Base-by-base conservation (phyloP, 2,113 vertebrate genomes). In the Megaptera novaeangliae region DNA sequence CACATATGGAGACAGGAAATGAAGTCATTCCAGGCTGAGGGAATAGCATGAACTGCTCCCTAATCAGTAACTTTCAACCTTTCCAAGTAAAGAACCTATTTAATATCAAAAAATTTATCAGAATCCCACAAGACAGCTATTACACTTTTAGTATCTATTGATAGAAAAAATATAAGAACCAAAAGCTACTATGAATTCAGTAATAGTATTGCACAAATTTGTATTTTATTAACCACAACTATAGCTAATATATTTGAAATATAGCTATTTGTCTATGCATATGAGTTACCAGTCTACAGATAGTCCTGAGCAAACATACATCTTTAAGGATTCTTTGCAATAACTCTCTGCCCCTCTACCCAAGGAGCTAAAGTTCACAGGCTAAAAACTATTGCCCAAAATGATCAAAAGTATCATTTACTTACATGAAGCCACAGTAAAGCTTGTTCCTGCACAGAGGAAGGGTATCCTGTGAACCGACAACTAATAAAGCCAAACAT, bases 401-500 rank as follows among this genome's bases (percentile, higher is more conserved):
- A 91, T 13, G 29, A 95, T 81, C 68, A 6, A 8, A 61, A 92
- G 88, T 57, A 18, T 0, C 57, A 14, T 72, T 74, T 64, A 98
- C 99, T 99, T 98, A 99, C 99, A 97, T 99, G 99, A 88, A 99
- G 99, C 99, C 99, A 99, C 64, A 99, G 99, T 96, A 99, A 98
- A 5, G 99, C 99, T 98, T 99, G 99, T 96, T 99, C 99, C 97
- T 99, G 99, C 91, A 99, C 99, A 49, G 99, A 99, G 10, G 99
- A 99, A 20, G 99, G 99, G 96, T 99, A 99, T 64, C 99, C 99
- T 21, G 99, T 99, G 98, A 99, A 99, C 91, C 99, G 99, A 98
- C 99, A 99, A 96, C 99, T 99, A 96, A 99, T 99, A 98, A 99
- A 99, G 91, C 99, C 99, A 98, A 99, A 99, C 99, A 99, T 99